Evolutionary conservation across 2,113 vertebrate genomes (phyloP), one percentile per base, ranked within the genome.

Genomic region (Phyllopteryx taeniolatus): DNA sequence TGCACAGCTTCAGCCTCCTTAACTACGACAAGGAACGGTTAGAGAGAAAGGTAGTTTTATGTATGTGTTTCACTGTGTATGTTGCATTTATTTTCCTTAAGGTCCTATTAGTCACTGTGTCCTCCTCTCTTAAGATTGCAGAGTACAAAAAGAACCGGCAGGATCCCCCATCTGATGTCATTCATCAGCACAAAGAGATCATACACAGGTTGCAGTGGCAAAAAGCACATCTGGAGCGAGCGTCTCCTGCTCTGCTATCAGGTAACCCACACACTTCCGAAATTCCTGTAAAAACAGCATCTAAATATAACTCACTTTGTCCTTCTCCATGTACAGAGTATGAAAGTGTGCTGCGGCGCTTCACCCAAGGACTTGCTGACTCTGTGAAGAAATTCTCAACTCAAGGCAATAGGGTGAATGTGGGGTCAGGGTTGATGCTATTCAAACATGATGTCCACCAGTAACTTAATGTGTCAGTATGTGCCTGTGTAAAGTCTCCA

Each of bases 1-100:
- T 96, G 70, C 92, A 95, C 82, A 95, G 95, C 85, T 94, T 96
- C 86, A 96, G 92, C 0, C 92, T 96, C 60, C 91, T 97, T 71
- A 88, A 92, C 83, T 93, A 94, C 2, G 95, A 96, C 84, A 93
- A 90, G 79, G 95, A 96, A 67, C 92, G 93, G 20, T 75, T 94
- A 65, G 95, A 96, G 78, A 93, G 90, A 75, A 96, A 95, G 93
- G 96, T 96, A 49, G 19, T 44, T 47, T 43, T 4, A 3, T 19
- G 43, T 73, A 43, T 65, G 47, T 72, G 39, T 65, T 35, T 33
- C 1, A 42, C 35, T 20, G 17, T 39, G 12, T 63, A 42, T 42
- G 9, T 44, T 31, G 64, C n/a, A 47, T 66, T 69, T 42, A 20
- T n/a, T 22, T 60, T 42, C 51, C 61, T 2, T 7, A 44, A 64